Evolutionary conservation across 2,888 invertebrate genomes (phyloP), one percentile per base, ranked within the genome.

Genomic region (Bimastos eiseni): DNA sequence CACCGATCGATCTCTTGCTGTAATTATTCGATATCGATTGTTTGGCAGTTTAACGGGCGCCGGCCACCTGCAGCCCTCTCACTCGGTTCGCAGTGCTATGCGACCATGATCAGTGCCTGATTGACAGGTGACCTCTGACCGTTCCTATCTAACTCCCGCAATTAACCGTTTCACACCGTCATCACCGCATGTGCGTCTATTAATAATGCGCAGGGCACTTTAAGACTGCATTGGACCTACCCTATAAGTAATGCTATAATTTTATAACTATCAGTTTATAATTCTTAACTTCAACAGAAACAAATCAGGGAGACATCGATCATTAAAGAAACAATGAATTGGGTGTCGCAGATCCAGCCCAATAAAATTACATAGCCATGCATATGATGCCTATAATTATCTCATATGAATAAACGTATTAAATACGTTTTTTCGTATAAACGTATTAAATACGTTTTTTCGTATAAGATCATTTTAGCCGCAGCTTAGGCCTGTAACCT

Each of bases 21-120:
- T 70, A 70, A 70, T 70, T 70, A 70, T 70, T 70, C 70, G 70
- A 70, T 70, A 70, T 70, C 70, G 70, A 70, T 70, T 70, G 70
- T 70, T 70, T 13, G 70, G 70, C 70, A 70, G 70, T 70, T 70
- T 70, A n/a, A 70, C 70, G 70, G 70, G 70, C 70, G 70, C 70
- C 70, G 30, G 70, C 30, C 70, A 70, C 70, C 70, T 70, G 70
- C 70, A 70, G 70, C 70, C 70, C 70, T n/a, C n/a, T 70, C 70
- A 17, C 70, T 70, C 70, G n/a, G n/a, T 70, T n/a, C 30, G 70
- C 70, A 70, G 70, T 8, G 70, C 70, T 70, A 70, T 70, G 70
- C 70, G n/a, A 70, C 70, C 70, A 70, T 70, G 30, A 70, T 70
- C 70, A 70, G 30, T n/a, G 70, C 70, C 70, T 70, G 70, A 70